Conservation (phyloP, 2,797 vertebrate species). For the Myripristis jacobus region DNA sequence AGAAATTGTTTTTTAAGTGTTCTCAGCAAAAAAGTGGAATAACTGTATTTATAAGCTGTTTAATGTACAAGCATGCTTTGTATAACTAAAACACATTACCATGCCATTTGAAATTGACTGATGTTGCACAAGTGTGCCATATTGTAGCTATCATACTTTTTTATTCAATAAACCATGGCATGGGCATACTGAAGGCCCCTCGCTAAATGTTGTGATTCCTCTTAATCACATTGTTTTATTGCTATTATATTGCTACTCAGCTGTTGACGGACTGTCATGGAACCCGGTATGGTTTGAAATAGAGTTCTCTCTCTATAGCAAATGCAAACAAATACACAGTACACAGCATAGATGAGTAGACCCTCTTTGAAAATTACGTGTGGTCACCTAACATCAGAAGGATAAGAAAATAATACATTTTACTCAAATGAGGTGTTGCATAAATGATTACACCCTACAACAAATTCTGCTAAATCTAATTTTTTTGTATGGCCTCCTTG, state of each 20-base stretch:
- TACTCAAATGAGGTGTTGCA: too few species aligned
- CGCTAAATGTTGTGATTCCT: neutral
- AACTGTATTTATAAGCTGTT: conserved; percentile 82
- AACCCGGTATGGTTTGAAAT: neutral
- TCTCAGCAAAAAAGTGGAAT: conserved; percentile 53
- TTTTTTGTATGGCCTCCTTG: too few species aligned
- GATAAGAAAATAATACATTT: too few species aligned
- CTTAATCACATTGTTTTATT: conserved; percentile 16
- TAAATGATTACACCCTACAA: too few species aligned
- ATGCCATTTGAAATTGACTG: conserved; percentile 66
- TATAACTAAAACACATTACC: conserved; percentile 74
- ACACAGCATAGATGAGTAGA: too few species aligned
- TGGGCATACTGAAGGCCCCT: conserved; percentile 45
- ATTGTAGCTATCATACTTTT: conserved; percentile 75
- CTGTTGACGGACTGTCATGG: neutral
- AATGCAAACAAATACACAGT: neutral
- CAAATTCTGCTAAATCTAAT: too few species aligned
- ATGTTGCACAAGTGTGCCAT: conserved; percentile 74
- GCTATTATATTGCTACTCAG: conserved; percentile 1
- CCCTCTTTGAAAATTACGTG: too few species aligned
- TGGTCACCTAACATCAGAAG: too few species aligned
- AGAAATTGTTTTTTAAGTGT: conserved; percentile 47
- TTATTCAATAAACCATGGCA: conserved; percentile 73
- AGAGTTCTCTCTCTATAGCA: neutral
- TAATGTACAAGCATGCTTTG: conserved; percentile 81